Evolutionary conservation across 2,888 invertebrate species (phyloP).

Genomic region (Clusia tigrina): DNA sequence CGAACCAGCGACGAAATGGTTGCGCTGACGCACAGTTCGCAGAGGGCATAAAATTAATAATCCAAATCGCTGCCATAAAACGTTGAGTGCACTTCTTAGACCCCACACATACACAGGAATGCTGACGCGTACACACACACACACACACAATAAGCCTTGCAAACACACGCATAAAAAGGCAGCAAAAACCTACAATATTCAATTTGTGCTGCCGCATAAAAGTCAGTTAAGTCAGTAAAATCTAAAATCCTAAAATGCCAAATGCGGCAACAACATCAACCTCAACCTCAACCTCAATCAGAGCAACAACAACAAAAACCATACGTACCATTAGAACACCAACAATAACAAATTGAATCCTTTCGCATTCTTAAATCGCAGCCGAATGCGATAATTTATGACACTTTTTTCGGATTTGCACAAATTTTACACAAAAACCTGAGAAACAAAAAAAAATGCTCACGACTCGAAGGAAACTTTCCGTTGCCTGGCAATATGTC

Average conservation of each 20-base stretch:
- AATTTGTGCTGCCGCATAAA: background rate
- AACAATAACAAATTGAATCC: no score
- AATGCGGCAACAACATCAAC: background rate
- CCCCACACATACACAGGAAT: no score
- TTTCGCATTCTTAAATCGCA: no score
- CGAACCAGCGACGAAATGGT: no score
- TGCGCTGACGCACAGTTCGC: no score
- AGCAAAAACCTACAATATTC: background rate
- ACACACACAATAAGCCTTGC: background rate
- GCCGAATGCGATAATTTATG: constrained; percentile 31
- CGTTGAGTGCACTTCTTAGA: no score
- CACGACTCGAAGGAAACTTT: background rate
- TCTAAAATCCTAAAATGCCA: background rate
- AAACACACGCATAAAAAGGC: background rate
- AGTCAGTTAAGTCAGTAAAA: background rate
- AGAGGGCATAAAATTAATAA: no score
- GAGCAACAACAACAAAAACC: no score
- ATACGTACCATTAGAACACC: no score
- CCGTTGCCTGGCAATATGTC: background rate
- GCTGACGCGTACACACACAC: no score
- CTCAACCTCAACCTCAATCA: no score
- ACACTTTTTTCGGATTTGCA: constrained; percentile 33
- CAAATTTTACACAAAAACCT: constrained; percentile 26
- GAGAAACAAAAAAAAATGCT: background rate
- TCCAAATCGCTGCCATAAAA: no score